These are phyloP conservation scores for Cichlasoma orientale DNA, from an alignment of 2,797 vertebrate species.

Conservation along the genomic window DNA sequence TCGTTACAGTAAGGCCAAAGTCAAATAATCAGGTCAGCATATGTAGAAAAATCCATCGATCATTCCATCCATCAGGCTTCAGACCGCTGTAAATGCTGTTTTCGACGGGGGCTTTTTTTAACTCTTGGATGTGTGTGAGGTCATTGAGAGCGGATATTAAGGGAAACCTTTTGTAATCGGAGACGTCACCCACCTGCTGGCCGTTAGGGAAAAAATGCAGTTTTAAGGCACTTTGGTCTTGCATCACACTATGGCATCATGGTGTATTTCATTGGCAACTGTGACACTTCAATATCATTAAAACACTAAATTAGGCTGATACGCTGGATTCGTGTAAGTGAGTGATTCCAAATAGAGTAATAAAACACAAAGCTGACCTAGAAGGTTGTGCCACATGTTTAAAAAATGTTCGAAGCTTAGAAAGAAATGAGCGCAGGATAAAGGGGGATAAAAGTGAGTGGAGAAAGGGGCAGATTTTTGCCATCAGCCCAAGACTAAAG, in stretches of 20 bases:
- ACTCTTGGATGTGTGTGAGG: background rate
- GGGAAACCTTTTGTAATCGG: background rate
- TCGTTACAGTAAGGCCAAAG: background rate
- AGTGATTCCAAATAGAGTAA: conserved; percentile 28
- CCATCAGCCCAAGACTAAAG: conserved; percentile 32
- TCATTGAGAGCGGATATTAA: background rate
- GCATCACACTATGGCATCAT: background rate
- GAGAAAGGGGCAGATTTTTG: conserved; percentile 20
- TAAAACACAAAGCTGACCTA: background rate
- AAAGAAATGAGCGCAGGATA: conserved; percentile 39
- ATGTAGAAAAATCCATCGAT: background rate
- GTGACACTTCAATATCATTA: conserved; percentile 23
- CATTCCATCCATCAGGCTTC: background rate
- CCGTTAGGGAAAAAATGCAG: background rate
- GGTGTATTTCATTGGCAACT: conserved; percentile 2
- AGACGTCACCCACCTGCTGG: background rate
- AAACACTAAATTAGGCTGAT: conserved; percentile 25
- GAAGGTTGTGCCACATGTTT: background rate
- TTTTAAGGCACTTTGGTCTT: background rate
- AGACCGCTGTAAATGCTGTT: background rate
- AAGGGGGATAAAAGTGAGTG: conserved; percentile 20
- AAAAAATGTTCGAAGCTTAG: conserved; percentile 19
- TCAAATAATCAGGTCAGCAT: background rate
- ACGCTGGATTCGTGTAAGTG: conserved; percentile 20
- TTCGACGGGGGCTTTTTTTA: too few species aligned